Base-by-base conservation (phyloP, 2,888 invertebrate species). In the Drosophila putrida region DNA sequence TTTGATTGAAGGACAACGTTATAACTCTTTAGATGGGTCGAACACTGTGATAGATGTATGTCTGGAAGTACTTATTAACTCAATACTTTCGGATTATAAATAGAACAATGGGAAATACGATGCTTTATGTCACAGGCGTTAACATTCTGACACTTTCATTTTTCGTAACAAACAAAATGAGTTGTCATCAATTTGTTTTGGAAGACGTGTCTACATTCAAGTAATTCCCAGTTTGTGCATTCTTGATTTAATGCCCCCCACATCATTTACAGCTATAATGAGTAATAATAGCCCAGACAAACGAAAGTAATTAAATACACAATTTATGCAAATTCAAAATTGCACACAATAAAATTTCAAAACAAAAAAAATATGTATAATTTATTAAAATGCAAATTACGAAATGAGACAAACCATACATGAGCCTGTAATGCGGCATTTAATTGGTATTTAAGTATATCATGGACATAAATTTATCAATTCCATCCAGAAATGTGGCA, bases 281-380 rank as follows among this genome's bases (percentile, higher is more conserved):
- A 31, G 20, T 20, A 20, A 20, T 20, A 20, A 20, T 20, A 20
- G 20, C 31, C 25, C 55, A 57, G 59, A 55, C 27, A 58, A 61
- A 54, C 62, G 38, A 38, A 25, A 10, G 53, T 57, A 66, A 72
- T 72, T 72, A 72, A 66, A 57, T 72, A 33, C 35, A 20, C 13
- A 61, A 72, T 72, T 65, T 72, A 72, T 46, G 57, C 36, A 39
- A 25, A 46, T 60, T 49, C 20, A 2, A 49, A 67, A 43, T 55
- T 46, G 28, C 41, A 55, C 25, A 38, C 13, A 38, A 38, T 11
- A 38, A 28, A n/a, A 15, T 27, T 10, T 13, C 15, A 43, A 25
- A 41, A 28, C 28, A 15, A 28, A 57, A 57, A 25, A 44, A 11
- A 50, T 8, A 35, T 35, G 25, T 25, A 55, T 11, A 25, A 55